These are phyloP conservation scores for Brienomyrus longianalis DNA, from an alignment of 2,113 vertebrate genomes.

Conservation along the genomic window DNA sequence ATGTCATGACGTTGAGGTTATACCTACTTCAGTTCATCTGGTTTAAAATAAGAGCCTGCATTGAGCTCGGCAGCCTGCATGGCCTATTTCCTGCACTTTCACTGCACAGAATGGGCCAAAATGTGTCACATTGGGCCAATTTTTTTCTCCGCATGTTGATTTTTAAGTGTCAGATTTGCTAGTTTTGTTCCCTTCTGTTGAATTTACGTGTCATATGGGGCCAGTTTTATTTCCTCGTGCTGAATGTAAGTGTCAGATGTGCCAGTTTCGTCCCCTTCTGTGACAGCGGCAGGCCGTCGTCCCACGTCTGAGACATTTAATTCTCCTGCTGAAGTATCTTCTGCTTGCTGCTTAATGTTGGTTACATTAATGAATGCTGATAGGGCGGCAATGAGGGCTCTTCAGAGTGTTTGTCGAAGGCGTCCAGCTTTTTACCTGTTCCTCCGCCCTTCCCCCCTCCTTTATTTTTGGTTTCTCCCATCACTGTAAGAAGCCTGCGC, in stretches of 20 bases:
- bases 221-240: neutral
- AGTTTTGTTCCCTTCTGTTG: neutral
- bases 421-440: neutral
- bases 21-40: neutral
- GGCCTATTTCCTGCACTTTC: neutral
- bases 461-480: neutral
- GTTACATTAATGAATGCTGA: neutral
- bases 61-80: neutral
- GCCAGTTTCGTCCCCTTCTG: neutral
- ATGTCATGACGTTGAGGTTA: neutral
- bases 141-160: neutral
- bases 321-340: neutral
- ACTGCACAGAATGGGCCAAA: neutral
- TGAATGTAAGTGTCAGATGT: neutral
- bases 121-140: neutral
- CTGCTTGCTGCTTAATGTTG: neutral
- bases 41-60: neutral
- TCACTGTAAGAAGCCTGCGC: conserved; percentile 25
- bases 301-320: neutral
- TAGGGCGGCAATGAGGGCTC: neutral
- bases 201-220: neutral
- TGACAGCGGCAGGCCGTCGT: neutral
- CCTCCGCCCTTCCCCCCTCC: neutral
- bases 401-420: neutral
- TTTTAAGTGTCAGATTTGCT: neutral